These are phyloP conservation scores for Prorops nasuta DNA, from an alignment of 1,140 invertebrate species.

Conservation along the genomic window DNA sequence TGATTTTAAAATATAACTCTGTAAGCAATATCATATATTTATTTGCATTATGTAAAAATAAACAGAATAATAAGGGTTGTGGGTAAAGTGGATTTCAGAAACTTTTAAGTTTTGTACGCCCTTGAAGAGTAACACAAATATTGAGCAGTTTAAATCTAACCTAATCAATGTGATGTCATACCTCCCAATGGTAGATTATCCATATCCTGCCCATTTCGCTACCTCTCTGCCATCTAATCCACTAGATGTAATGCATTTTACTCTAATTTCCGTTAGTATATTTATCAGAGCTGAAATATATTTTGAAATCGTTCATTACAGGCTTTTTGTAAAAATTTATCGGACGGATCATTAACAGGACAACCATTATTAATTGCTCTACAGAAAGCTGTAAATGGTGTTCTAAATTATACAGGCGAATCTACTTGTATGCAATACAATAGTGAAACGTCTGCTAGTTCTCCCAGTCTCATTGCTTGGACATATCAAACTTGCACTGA, in stretches of 20 bases:
- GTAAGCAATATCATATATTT: no score
- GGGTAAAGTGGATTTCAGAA: constrained; percentile 66
- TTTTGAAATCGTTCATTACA: no score
- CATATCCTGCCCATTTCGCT: constrained; percentile 81
- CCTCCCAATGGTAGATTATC: constrained; percentile 92
- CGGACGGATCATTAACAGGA: constrained; percentile 50
- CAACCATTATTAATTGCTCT: constrained; percentile 62
- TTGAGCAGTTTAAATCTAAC: constrained; percentile 62
- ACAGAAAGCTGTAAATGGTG: constrained; percentile 70
- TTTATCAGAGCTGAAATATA: no score
- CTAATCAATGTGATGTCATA: constrained; percentile 70
- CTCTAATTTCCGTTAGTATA: no score
- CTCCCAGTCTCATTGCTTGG: constrained; percentile 73
- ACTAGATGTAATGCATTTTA: no score
- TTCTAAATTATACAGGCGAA: constrained; percentile 79
- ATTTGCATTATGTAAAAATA: no score
- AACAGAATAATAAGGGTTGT: no score
- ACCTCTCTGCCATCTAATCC: constrained; percentile 81
- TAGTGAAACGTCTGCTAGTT: constrained; percentile 55
- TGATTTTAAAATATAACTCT: no score
- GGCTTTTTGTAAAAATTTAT: constrained; percentile 61
- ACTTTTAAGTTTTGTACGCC: constrained; percentile 74
- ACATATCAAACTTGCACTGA: constrained; percentile 82
- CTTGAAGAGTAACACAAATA: constrained; percentile 61
- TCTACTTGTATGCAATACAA: constrained; percentile 64